Conservation (phyloP, 2,888 invertebrate species). For the Oscheius myriophilus region DNA sequence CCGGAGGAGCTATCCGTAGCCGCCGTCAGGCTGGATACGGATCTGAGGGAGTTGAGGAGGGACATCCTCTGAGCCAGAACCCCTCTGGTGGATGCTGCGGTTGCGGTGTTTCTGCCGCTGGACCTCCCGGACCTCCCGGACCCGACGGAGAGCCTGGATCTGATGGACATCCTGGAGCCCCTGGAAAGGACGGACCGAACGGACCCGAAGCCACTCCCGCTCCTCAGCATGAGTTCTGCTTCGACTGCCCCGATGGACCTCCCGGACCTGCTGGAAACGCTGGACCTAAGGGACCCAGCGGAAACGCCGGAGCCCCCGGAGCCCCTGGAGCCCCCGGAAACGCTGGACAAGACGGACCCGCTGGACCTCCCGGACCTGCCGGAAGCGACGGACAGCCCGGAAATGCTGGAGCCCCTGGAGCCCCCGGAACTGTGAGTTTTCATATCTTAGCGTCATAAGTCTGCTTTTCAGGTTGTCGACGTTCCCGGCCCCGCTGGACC, state of each 20-base stretch:
- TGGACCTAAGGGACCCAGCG: conserved; percentile 60
- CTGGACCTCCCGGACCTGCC: conserved; percentile 54
- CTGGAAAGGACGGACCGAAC: conserved; percentile 61
- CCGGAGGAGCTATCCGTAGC: conserved; percentile 50
- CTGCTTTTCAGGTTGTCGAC: conserved; percentile 13
- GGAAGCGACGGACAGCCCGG: conserved; percentile 58
- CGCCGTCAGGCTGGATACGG: conserved; percentile 56
- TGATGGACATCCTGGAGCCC: conserved; percentile 54
- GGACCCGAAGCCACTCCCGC: conserved; percentile 60
- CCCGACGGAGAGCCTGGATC: conserved; percentile 31
- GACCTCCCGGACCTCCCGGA: conserved; percentile 40
- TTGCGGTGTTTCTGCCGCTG: conserved; percentile 32
- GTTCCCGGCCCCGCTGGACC: conserved; percentile 56
- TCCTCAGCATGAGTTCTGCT: conserved; percentile 55
- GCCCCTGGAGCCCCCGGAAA: conserved; percentile 60
- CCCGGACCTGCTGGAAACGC: conserved; percentile 57
- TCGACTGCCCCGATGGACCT: conserved; percentile 60
- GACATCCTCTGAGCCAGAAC: conserved; percentile 8
- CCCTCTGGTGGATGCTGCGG: conserved; percentile 35
- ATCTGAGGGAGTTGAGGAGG: conserved; percentile 27
- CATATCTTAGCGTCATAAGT: too few relatives aligned
- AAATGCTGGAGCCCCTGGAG: conserved; percentile 51
- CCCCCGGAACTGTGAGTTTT: conserved; percentile 15
- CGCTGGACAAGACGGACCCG: conserved; percentile 56
- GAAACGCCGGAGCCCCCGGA: conserved; percentile 58